Percentiles rank a stretch among this genome's conserved stretches.
phyloP scores from a whole-genome alignment of 92 coral and sea anemone genomes.

The Porites evermanni region DNA sequence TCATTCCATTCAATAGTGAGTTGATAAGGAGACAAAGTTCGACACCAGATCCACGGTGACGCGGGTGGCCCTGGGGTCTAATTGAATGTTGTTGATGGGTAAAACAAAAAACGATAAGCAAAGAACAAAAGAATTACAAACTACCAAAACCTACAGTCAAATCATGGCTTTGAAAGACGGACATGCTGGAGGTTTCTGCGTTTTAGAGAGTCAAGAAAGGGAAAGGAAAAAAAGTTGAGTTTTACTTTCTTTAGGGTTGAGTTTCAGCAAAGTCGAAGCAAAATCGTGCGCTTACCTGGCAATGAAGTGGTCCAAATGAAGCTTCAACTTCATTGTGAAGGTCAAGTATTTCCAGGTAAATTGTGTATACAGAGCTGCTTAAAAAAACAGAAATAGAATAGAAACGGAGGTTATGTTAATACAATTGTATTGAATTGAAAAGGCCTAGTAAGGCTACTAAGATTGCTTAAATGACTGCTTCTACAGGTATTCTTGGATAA shows the following conservation, averaged over 20 bases:
- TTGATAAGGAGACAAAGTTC: slow-evolving; percentile 68
- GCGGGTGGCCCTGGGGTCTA: slow-evolving; percentile 90
- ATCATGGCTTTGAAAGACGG: too few species aligned
- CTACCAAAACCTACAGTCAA: too few species aligned
- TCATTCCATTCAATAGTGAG: slow-evolving; percentile 87
- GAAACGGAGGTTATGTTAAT: too few species aligned
- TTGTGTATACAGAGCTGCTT: slow-evolving; percentile 60
- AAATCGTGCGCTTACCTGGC: slow-evolving; percentile 62
- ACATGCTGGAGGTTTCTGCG: too few species aligned
- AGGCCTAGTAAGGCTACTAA: too few species aligned
- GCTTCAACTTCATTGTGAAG: slow-evolving; percentile 7
- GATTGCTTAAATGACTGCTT: too few species aligned
- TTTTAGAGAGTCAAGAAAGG: too few species aligned
- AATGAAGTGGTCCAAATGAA: slow-evolving; percentile 49
- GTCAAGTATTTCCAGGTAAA: slow-evolving; percentile 52
- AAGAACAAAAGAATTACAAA: neutral
- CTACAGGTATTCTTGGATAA: too few species aligned
- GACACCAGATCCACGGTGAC: slow-evolving; percentile 86
- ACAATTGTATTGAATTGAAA: too few species aligned
- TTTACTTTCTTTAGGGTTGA: too few species aligned
- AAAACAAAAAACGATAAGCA: neutral
- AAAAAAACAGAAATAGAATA: neutral
- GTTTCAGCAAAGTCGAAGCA: too few species aligned
- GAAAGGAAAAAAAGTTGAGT: too few species aligned
- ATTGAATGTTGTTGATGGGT: neutral